Evolutionary conservation across 2,797 vertebrate species (phyloP).

Genomic region (Pangasius macronema): DNA sequence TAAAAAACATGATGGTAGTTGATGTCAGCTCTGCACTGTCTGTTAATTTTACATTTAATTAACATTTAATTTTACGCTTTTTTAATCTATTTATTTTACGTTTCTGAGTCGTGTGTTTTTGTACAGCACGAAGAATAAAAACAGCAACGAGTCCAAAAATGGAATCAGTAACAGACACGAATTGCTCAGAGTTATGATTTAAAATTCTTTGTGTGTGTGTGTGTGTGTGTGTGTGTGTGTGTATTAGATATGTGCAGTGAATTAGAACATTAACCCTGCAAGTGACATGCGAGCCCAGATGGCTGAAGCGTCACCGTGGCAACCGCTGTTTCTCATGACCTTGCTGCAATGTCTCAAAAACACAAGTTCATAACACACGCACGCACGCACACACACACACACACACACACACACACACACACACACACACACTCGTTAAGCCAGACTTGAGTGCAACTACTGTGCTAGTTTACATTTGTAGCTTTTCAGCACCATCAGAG

Average conservation of each 20-base stretch:
- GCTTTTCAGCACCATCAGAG: too few species aligned
- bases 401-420: neutral
- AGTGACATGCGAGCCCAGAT: constrained; percentile 40
- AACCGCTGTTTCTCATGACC: constrained; percentile 50
- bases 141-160: too few species aligned
- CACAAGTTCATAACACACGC: constrained; percentile 16
- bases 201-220: neutral
- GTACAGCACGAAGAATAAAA: too few species aligned
- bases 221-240: neutral
- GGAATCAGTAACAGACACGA: too few species aligned
- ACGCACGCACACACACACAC: neutral
- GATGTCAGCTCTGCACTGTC: neutral
- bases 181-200: neutral
- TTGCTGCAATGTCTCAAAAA: constrained; percentile 40
- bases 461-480: constrained; percentile 31
- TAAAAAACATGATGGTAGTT: neutral
- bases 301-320: constrained; percentile 26
- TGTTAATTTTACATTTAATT: neutral
- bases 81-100: too few species aligned
- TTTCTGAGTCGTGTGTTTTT: too few species aligned
- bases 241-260: neutral
- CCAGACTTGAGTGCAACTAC: constrained; percentile 40
- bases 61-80: neutral
- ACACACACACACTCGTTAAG: neutral
- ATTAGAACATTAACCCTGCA: constrained; percentile 1